These are phyloP conservation scores for Euwallacea fornicatus DNA, from an alignment of 1,140 invertebrate species.

Conservation along the genomic window DNA sequence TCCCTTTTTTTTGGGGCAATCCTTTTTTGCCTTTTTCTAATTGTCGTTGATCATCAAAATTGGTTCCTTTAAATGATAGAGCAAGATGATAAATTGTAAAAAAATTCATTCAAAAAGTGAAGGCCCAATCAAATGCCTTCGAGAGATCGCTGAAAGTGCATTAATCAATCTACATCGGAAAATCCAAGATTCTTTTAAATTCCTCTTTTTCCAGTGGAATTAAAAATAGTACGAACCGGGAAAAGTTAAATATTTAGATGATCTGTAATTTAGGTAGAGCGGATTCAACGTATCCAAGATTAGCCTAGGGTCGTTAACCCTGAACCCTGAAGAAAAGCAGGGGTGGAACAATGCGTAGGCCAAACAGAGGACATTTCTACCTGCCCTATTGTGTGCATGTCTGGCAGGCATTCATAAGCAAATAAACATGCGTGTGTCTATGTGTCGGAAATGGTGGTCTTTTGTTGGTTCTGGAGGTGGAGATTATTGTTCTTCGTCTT, in stretches of 20 bases:
- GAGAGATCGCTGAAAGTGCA: not conserved
- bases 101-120: too few species aligned
- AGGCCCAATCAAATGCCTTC: not conserved
- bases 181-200: too few species aligned
- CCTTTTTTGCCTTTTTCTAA: too few species aligned
- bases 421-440: not conserved
- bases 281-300: conserved; percentile 29
- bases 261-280: conserved; percentile 24
- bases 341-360: conserved; percentile 8
- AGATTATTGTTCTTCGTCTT: too few species aligned
- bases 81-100: too few species aligned
- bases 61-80: too few species aligned
- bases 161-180: too few species aligned
- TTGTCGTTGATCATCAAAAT: too few species aligned
- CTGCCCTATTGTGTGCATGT: conserved; percentile 11
- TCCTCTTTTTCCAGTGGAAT: too few species aligned
- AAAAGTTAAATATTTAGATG: conserved; percentile 25
- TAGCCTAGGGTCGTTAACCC: conserved; percentile 31
- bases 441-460: too few species aligned
- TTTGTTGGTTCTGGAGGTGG: too few species aligned
- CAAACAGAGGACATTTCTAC: conserved; percentile 15
- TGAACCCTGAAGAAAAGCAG: conserved; percentile 21
- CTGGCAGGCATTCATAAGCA: not conserved
- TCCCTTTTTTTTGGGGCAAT: too few species aligned
- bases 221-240: conserved; percentile 12